phyloP scores from a whole-genome alignment of 2,113 vertebrate genomes.

The Dromaius novaehollandiae region DNA sequence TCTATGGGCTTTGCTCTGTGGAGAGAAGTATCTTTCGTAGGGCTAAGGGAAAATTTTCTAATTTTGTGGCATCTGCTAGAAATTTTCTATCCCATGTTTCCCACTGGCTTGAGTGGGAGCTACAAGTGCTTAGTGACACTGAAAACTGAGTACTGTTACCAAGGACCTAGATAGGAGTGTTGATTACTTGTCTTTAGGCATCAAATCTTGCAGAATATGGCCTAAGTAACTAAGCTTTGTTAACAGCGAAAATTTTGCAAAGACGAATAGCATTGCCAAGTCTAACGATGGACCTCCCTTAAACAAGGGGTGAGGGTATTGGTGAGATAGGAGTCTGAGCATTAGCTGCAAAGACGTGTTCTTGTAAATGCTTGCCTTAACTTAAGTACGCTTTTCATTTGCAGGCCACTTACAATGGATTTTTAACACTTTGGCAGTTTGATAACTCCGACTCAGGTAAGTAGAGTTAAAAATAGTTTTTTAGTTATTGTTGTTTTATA shows the following conservation, averaged over 20 bases:
- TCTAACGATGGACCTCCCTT: not conserved
- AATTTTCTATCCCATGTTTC: not conserved
- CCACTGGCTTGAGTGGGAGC: not conserved
- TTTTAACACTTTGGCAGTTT: slow-evolving; percentile 45
- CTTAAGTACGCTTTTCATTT: not conserved
- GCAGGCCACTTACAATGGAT: not conserved
- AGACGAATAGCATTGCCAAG: not conserved
- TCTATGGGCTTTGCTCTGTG: not conserved
- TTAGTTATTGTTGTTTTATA: accelerated
- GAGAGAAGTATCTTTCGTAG: not conserved
- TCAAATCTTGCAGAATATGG: not conserved
- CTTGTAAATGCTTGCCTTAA: not conserved
- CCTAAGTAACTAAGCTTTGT: not conserved
- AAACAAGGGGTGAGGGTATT: not conserved
- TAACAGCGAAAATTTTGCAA: not conserved
- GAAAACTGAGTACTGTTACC: not conserved
- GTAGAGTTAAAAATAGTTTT: not conserved
- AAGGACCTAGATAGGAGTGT: not conserved
- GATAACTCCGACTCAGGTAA: slow-evolving; percentile 56
- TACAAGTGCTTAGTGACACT: not conserved
- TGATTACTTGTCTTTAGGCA: not conserved
- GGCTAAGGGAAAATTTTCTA: not conserved
- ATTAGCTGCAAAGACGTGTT: not conserved
- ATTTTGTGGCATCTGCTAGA: not conserved
- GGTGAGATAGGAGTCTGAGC: not conserved